Base-by-base conservation (phyloP, 2,113 vertebrate species). In the Puffinus mauretanicus region DNA sequence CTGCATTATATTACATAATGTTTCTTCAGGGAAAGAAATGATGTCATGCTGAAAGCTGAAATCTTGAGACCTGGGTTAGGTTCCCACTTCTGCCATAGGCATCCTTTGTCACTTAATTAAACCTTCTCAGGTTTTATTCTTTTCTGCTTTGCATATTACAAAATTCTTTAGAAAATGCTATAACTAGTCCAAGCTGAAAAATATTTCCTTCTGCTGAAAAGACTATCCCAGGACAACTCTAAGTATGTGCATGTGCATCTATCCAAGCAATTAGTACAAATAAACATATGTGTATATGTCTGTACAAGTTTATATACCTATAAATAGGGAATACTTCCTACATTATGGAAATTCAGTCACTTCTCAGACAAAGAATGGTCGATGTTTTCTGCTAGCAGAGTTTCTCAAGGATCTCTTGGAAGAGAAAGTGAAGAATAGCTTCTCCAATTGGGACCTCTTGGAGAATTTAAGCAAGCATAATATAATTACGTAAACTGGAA, bases 101-200 rank as follows among this genome's bases (percentile, higher is more conserved):
- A 47, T 85, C 78, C 85, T 69, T 32, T 80, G 46, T 91, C 81
- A 77, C 66, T 85, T 94, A 94, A 94, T 94, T 91, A 85, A 94
- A 88, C 34, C 6, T 14, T 85, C 46, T 69, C 52, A 70, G 12
- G 32, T 78, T 94, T 86, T 93, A 22, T 20, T 86, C 26, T 84
- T 88, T 88, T 84, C n/a, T 89, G 65, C 27, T 76, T 66, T 86
- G 24, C 30, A 27, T 17, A 10, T 91, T 94, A 82, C 66, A 32
- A 44, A 80, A 69, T 79, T 75, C 49, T 52, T 89, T 82, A 6
- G 3, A 85, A 97, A 95, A 94, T 80, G 9, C 8, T 86, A 13
- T 61, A 92, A 66, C 32, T 78, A 88, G 20, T 81, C 47, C 49
- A 88, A 92, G 55, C 30, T 92, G 80, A 83, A 92, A 90, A 81